A percentile compares a stretch with the other conserved stretches of the same genome.
phyloP scores from a whole-genome alignment of 2,113 vertebrate genomes.

The Sciurus niger region DNA sequence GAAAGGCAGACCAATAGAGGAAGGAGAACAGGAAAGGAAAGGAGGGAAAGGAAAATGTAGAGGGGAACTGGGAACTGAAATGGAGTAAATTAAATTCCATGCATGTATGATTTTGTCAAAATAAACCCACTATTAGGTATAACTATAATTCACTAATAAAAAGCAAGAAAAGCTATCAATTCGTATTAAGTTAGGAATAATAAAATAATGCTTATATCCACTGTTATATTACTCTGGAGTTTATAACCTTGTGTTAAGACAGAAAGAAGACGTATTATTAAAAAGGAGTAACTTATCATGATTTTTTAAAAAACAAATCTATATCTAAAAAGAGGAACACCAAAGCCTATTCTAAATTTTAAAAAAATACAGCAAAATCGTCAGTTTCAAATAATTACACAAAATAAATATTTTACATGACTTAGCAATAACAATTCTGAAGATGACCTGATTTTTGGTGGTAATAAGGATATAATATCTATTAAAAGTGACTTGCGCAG shows the following conservation, averaged over 20 bases:
- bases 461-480: background rate
- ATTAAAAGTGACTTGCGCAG: background rate
- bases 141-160: too few relatives aligned
- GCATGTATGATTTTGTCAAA: too few relatives aligned
- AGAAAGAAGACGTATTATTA: background rate
- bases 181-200: background rate
- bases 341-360: background rate
- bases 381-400: background rate
- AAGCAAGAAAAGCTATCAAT: too few relatives aligned
- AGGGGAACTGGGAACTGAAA: too few relatives aligned
- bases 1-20: too few relatives aligned
- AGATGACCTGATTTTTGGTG: background rate
- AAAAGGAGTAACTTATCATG: background rate
- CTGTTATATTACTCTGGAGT: background rate
- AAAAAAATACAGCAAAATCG: background rate
- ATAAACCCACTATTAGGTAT: too few relatives aligned
- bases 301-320: background rate
- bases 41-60: too few relatives aligned
- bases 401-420: background rate
- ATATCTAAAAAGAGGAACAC: background rate
- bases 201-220: background rate
- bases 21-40: too few relatives aligned
- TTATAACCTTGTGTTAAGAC: background rate
- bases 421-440: background rate
- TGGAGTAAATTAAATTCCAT: too few relatives aligned